phyloP scores from a whole-genome alignment of 1,140 invertebrate species.

The Drosophila eugracilis region DNA sequence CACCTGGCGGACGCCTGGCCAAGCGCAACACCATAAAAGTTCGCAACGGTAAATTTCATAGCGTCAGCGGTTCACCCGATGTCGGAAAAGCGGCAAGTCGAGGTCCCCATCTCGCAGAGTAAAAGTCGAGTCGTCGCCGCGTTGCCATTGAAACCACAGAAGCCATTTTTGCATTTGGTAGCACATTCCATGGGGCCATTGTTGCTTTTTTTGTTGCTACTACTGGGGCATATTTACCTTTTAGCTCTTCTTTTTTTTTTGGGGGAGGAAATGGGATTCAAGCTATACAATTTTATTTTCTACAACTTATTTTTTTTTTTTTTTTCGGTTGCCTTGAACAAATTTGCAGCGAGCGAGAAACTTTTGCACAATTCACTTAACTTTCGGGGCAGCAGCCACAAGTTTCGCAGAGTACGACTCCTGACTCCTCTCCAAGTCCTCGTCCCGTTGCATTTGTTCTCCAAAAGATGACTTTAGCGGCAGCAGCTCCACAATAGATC shows the following conservation, averaged over 20 bases:
- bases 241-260: conserved; percentile 36
- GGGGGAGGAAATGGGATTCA: conserved; percentile 21
- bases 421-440: conserved; percentile 18
- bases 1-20: conserved; percentile 47
- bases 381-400: conserved; percentile 67
- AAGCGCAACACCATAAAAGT: conserved; percentile 67
- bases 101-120: conserved; percentile 1
- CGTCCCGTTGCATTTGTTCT: conserved; percentile 49
- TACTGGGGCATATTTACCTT: conserved; percentile 72
- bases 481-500: conserved; percentile 61
- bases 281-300: conserved; percentile 8
- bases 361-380: conserved; percentile 82
- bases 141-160: conserved; percentile 80
- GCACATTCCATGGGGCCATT: conserved; percentile 78
- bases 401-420: conserved; percentile 54
- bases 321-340: conserved; percentile 62
- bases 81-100: conserved; percentile 1
- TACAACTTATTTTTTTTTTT: conserved; percentile 72
- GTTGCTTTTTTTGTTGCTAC: conserved; percentile 50
- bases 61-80: conserved; percentile 57
- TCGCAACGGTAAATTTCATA: conserved; percentile 70
- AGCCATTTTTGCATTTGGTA: conserved; percentile 80
- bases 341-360: conserved; percentile 74
- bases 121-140: conserved; percentile 23
- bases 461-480: conserved; percentile 16